A percentile compares a stretch with the other conserved stretches of the same genome.
Evolutionary conservation across 2,113 vertebrate species (phyloP).

Genomic region (Ardeotis arabs): DNA sequence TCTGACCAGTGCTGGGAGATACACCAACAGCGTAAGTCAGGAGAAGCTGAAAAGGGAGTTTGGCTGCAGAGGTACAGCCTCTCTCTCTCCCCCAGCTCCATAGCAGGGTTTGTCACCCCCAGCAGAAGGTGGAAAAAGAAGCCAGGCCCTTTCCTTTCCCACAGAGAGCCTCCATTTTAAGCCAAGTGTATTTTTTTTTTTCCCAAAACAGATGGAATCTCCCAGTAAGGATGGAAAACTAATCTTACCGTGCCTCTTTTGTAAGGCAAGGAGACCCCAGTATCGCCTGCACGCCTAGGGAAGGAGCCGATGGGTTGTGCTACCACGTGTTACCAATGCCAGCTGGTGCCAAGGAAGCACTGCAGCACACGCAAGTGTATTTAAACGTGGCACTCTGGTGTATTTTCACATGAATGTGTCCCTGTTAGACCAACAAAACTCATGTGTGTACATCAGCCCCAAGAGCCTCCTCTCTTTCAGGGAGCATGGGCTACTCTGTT

Average conservation of each 20-base stretch:
- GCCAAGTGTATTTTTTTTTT: not conserved
- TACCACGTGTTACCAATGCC: accelerated
- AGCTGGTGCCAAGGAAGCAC: not conserved
- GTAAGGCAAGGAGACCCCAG: not conserved
- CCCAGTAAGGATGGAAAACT: not conserved
- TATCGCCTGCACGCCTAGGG: accelerated
- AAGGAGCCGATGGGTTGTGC: not conserved
- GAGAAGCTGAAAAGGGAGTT: not conserved
- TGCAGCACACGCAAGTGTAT: not conserved
- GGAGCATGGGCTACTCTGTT: accelerated
- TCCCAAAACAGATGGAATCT: not conserved
- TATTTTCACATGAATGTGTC: accelerated
- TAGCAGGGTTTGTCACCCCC: not conserved
- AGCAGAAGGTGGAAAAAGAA: not conserved
- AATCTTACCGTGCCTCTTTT: not conserved
- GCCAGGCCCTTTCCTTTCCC: not conserved
- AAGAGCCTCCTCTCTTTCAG: not conserved
- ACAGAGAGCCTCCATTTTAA: not conserved
- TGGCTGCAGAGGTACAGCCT: not conserved
- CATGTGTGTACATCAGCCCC: accelerated
- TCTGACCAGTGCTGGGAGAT: accelerated
- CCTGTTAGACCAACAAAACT: not conserved
- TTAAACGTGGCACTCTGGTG: not conserved
- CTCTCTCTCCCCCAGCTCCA: not conserved
- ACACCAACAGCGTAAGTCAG: accelerated